These are phyloP conservation scores for Neolamprologus caudopunctatus DNA, from an alignment of 2,113 vertebrate species.

Conservation along the genomic window DNA sequence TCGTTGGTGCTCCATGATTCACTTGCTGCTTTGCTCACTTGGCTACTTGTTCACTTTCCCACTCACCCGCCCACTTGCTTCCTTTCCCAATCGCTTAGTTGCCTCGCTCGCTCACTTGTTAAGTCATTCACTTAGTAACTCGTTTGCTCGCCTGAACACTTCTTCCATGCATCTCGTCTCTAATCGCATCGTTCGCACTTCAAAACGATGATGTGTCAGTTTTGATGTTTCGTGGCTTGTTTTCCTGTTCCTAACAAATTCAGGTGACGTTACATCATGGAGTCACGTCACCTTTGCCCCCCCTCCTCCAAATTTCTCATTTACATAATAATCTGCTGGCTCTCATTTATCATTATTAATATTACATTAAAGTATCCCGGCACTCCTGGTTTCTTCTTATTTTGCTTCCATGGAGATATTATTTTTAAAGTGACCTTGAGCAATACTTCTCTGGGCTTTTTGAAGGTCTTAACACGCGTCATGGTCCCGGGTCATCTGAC, in stretches of 20 bases:
- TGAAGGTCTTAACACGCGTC: neutral
- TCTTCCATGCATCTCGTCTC: neutral
- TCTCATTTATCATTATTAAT: neutral
- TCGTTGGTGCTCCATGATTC: neutral
- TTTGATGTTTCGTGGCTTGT: neutral
- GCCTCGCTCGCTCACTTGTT: neutral
- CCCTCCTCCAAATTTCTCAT: neutral
- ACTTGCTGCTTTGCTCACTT: neutral
- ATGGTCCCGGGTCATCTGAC: rapidly evolving
- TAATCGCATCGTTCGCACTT: neutral
- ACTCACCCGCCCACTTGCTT: neutral
- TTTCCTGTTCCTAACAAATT: neutral
- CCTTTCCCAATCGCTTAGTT: neutral
- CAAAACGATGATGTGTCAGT: neutral
- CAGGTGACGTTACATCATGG: neutral
- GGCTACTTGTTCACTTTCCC: neutral
- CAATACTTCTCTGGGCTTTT: neutral
- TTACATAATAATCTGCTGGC: neutral
- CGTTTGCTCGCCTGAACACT: neutral
- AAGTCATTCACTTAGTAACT: neutral
- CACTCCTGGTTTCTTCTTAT: neutral
- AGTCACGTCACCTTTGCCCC: neutral
- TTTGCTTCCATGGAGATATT: neutral
- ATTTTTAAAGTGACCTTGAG: neutral
- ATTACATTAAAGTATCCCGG: neutral